Percentiles rank a stretch among this genome's conserved stretches.
These are phyloP conservation scores for Hippoglossus stenolepis DNA, from an alignment of 2,113 vertebrate genomes.

Conservation along the genomic window DNA sequence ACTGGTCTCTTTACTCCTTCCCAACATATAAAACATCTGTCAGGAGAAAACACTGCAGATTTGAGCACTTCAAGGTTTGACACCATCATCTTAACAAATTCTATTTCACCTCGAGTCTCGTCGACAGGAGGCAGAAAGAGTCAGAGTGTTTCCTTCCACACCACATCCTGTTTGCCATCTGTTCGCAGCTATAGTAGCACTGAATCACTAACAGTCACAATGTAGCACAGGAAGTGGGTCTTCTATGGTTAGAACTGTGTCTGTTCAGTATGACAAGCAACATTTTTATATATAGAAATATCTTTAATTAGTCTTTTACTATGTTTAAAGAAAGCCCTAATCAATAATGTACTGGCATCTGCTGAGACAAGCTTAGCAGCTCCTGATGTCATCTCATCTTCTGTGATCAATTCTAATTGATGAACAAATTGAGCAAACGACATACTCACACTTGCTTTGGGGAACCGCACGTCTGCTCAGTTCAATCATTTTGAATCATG, in stretches of 20 bases:
- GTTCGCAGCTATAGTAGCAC: not conserved
- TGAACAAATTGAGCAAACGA: not conserved
- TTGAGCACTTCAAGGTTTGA: not conserved
- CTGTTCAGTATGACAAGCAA: not conserved
- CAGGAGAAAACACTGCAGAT: not conserved
- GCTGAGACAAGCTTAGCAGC: not conserved
- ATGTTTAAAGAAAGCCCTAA: not conserved
- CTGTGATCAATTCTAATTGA: not conserved
- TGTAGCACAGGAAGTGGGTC: constrained; percentile 47
- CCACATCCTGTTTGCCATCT: constrained; percentile 71
- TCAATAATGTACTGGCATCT: not conserved
- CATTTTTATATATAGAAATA: not conserved
- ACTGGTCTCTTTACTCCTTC: not conserved
- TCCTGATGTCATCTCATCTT: not conserved
- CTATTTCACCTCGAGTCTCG: constrained; percentile 2
- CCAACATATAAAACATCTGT: not conserved
- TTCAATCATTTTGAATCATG: not conserved
- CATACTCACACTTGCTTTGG: not conserved
- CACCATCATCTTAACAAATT: not conserved
- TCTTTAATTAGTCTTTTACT: not conserved
- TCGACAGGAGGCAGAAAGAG: not conserved
- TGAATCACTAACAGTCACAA: constrained; percentile 17
- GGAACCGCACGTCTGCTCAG: not conserved
- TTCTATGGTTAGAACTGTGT: not conserved
- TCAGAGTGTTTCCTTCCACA: constrained; percentile 50